Percentiles rank a stretch among this genome's conserved stretches.
Conservation (phyloP, 2,113 vertebrate species). For the Vireo altiloquus region DNA sequence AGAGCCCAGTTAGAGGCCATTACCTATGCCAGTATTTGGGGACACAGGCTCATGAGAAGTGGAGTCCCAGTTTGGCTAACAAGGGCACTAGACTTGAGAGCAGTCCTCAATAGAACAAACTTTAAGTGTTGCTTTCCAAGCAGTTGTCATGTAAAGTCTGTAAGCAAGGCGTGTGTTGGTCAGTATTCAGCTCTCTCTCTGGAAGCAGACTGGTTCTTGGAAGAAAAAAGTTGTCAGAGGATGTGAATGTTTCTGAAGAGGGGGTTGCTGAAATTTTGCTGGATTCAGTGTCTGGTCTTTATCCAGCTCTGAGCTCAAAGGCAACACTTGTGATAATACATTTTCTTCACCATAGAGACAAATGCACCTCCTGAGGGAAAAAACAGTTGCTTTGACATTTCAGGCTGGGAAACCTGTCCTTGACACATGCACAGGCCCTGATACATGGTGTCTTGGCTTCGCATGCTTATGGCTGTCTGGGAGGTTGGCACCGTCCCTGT, state of each 20-base stretch:
- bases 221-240: constrained; percentile 2
- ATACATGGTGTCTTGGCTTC: background rate
- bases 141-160: background rate
- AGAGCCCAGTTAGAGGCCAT: background rate
- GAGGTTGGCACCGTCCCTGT: background rate
- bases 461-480: background rate
- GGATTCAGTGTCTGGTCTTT: constrained; percentile 34
- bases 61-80: background rate
- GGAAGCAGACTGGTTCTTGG: background rate
- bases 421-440: constrained; percentile 4
- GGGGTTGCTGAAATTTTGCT: constrained; percentile 24
- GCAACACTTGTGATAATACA: constrained; percentile 44
- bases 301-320: constrained; percentile 46
- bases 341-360: constrained; percentile 51
- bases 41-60: background rate
- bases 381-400: constrained; percentile 34
- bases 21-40: background rate
- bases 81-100: background rate
- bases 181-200: background rate
- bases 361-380: constrained; percentile 35
- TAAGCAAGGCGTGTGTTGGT: background rate
- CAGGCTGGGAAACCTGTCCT: constrained; percentile 47
- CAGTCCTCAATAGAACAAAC: background rate
- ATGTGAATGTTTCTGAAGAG: constrained; percentile 18
- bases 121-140: background rate